Evolutionary conservation across 2,797 vertebrate genomes (phyloP), one percentile per base, ranked within the genome.

Genomic region (Australoheros facetus): DNA sequence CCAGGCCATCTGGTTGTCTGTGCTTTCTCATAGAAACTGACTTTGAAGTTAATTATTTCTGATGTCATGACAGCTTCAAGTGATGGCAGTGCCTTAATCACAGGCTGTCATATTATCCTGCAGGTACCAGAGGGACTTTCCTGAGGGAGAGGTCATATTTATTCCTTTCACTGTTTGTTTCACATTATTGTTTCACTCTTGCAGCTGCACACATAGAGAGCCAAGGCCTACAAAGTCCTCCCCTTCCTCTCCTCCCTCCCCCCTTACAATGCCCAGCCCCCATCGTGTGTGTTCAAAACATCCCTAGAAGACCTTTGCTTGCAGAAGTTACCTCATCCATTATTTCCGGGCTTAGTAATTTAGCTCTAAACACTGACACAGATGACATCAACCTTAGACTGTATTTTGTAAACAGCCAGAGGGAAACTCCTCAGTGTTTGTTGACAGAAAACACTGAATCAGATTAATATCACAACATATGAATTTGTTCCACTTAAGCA

Each of bases 131-230:
- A 12, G 69, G 77, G 73, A 57, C 56, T 85, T 85, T 76, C 57
- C 76, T 13, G 8, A 66, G 81, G 82, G 85, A 86, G 73, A 45
- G 73, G 71, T 66, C 72, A 10, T 92, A 86, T 89, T 93, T 87
- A 79, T 83, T 77, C 56, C 77, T 78, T 83, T 84, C 59, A 54
- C 80, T 89, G 81, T 85, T 91, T 86, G 70, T 83, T 91, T 93
- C 90, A 85, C 90, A 91, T 88, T 74, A 91, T 93, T 94, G 92
- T 94, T 92, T 87, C 56, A n/a, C 76, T 84, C 74, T 42, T 82
- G 70, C 92, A 94, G 92, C 91, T 94, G 92, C 81, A 81, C 82
- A 79, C 55, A 81, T 86, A 88, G 74, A 83, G 90, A 92, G 85
- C 82, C 88, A 88, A 87, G 82, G 87, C 39, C 78, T 82, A 37